Evolutionary conservation across 2,888 invertebrate genomes (phyloP).

Genomic region (Hyposoter dolosus): DNA sequence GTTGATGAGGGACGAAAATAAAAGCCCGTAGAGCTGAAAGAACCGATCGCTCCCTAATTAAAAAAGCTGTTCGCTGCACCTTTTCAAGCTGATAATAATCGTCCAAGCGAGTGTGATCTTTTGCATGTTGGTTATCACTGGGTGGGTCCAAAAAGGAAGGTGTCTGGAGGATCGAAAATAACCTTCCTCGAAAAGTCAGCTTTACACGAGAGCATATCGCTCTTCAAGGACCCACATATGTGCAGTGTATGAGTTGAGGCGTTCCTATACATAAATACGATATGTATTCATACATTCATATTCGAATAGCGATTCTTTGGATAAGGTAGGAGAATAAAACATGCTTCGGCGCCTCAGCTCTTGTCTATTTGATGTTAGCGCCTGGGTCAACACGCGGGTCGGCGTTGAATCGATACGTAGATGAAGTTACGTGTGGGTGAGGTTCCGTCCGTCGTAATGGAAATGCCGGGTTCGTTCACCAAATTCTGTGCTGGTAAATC

Average conservation of each 20-base stretch:
- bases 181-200: constrained; percentile 38
- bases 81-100: constrained; percentile 30
- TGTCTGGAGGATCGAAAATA: constrained; percentile 34
- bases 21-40: background rate
- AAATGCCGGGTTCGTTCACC: constrained; percentile 35
- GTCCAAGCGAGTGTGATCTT: constrained; percentile 33
- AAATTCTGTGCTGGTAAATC: constrained; percentile 77
- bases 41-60: constrained; percentile 21
- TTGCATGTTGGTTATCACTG: constrained; percentile 19
- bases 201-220: constrained; percentile 4
- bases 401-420: constrained; percentile 49
- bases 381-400: constrained; percentile 80
- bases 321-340: constrained; percentile 43
- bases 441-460: constrained; percentile 39
- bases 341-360: constrained; percentile 67
- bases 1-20: constrained; percentile 5
- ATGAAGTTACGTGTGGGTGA: constrained; percentile 21
- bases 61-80: constrained; percentile 8
- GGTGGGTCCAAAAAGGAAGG: background rate
- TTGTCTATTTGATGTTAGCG: constrained; percentile 81
- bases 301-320: constrained; percentile 21
- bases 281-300: constrained; percentile 11
- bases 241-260: constrained; percentile 13
- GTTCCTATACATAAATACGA: background rate
- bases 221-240: constrained; percentile 30